Evolutionary conservation across 2,113 vertebrate genomes (phyloP), one percentile per base, ranked within the genome.

Genomic region (Oncorhynchus nerka): DNA sequence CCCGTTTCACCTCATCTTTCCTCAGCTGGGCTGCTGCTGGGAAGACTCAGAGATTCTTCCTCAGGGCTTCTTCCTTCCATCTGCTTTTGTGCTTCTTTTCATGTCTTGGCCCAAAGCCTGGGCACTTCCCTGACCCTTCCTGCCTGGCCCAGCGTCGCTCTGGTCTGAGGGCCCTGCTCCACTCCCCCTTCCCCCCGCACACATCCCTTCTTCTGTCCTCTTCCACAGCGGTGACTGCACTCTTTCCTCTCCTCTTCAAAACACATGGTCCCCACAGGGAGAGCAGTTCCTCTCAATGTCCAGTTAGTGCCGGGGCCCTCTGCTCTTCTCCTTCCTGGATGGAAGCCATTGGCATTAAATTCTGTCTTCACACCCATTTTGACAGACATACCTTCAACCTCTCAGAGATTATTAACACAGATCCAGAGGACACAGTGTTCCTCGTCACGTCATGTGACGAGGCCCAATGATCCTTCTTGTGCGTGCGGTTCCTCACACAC

Each of bases 271-370:
- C 92, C 93, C 87, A 80, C 85, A 86, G 92, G 92, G 89, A 85
- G 86, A 28, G 71, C 13, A 87, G 90, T 90, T 93, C 92, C 91
- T 93, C 90, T 92, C 79, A 78, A 90, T 83, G 90, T 92, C 85
- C 91, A 90, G 83, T 88, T 86, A 89, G 90, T 80, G 81, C 78
- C 82, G 3, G 15, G 74, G 71, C 90, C 85, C 89, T 90, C 86
- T 90, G 86, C 90, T 88, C 71, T 89, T 84, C 75, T 3, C 90
- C 91, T 85, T 95, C 93, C 94, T 86, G 92, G 90, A 89, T 91
- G 93, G 95, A 95, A 94, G 93, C 91, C 92, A 91, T 82, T 82
- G 87, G 92, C 93, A 93, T 93, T 93, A 94, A 93, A 95, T 95
- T 93, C 89, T 89, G 81, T 89, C 92, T 95, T 95, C 93, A 95